A percentile compares a stretch with the other conserved stretches of the same genome.
phyloP scores from a whole-genome alignment of 2,113 vertebrate genomes.

The Amblyopsis rosae region DNA sequence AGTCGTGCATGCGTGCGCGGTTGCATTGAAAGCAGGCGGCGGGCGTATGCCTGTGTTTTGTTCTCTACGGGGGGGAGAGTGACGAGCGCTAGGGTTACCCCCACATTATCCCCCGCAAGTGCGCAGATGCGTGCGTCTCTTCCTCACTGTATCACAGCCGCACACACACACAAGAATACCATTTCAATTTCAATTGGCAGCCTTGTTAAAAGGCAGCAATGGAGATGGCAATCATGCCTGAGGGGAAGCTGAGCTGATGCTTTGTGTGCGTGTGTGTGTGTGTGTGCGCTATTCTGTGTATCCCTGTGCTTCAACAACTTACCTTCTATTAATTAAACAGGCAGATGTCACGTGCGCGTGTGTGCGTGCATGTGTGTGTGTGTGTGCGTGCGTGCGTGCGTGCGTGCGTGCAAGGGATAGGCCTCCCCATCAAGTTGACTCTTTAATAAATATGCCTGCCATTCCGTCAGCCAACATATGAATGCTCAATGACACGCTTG shows the following conservation, averaged over 20 bases:
- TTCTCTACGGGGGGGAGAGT: too few species aligned
- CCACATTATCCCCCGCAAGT: too few species aligned
- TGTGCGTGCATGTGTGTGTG: constrained; percentile 11
- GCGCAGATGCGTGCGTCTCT: constrained; percentile 24
- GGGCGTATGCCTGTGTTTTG: too few species aligned
- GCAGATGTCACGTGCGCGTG: constrained; percentile 53
- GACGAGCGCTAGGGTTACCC: too few species aligned
- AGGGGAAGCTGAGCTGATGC: constrained; percentile 49
- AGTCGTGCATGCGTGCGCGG: too few species aligned
- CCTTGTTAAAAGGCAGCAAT: constrained; percentile 65
- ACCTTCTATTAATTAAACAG: constrained; percentile 67
- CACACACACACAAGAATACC: constrained; percentile 70
- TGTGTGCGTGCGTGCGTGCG: constrained; percentile 8
- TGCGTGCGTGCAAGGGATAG: constrained; percentile 8
- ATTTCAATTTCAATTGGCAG: constrained; percentile 78
- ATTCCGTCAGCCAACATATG: constrained; percentile 68
- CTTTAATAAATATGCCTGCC: constrained; percentile 72
- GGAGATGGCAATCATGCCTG: constrained; percentile 74
- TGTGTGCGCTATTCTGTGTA: constrained; percentile 3
- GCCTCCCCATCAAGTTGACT: constrained; percentile 63
- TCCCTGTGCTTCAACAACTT: constrained; percentile 35
- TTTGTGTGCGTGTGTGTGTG: constrained; percentile 21
- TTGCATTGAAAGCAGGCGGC: too few species aligned
- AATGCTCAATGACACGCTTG: constrained; percentile 72
- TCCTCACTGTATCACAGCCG: constrained; percentile 67